Base-by-base conservation (phyloP, 2,113 vertebrate genomes). In the Rhynchomys soricoides region DNA sequence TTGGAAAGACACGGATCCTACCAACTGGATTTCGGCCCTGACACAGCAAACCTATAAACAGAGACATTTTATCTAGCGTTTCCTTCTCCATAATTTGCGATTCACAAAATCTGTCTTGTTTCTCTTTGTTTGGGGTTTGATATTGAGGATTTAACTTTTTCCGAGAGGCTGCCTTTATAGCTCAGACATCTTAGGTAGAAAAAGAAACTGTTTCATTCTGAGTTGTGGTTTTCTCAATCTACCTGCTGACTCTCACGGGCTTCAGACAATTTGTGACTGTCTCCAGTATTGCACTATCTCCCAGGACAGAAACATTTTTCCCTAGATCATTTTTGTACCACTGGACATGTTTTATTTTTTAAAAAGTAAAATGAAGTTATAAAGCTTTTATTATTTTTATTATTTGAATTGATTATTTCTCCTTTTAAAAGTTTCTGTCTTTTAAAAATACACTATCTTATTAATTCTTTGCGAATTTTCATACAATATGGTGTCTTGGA, bases 71-170 rank as follows among this genome's bases (percentile, higher is more conserved):
- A 79, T 70, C 81, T 90, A 59, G 4, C 31, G 12, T 90, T 82
- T 50, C 77, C 43, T 16, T 40, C n/a, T 43, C 79, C 31, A 12
- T 55, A n/a, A 43, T 62, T 62, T 57, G 43, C n/a, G 21, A 50
- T 19, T 86, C 77, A 70, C 48, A 79, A 85, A 57, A 89, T 89
- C 9, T 68, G 43, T 82, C 94, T 88, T 64, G 17, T 70, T 85
- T 59, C 4, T 16, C 10, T 74, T 79, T 37, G 40, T 62, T 73
- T 93, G 48, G 48, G 8, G 73, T 52, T 83, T 26, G 43, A 74
- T 57, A 91, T 78, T 82, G 62, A 92, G 64, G 45, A 90, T 40
- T 68, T 45, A 50, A 1, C 16, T 19, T 93, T 94, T 93, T 48
- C 85, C 90, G 68, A 89, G 31, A 74, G 73, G 2, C 48, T 86